These are phyloP conservation scores for Coenonympha glycerion DNA, from an alignment of 2,888 invertebrate species.

Conservation along the genomic window DNA sequence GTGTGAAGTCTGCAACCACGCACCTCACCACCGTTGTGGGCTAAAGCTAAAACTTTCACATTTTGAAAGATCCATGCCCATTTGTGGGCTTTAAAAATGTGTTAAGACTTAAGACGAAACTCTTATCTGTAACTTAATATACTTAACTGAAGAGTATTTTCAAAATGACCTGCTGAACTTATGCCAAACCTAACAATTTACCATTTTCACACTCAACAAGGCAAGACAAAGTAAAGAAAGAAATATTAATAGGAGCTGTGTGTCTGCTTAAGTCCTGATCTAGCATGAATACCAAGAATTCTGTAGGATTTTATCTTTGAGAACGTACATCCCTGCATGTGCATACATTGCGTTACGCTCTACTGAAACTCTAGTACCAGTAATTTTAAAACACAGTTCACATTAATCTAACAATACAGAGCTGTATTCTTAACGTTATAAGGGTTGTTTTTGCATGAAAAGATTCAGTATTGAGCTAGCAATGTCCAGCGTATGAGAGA, in stretches of 20 bases:
- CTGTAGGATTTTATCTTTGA: conserved; percentile 31
- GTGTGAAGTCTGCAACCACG: too few relatives aligned
- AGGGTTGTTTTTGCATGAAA: conserved; percentile 31
- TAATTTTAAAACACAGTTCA: conserved; percentile 33
- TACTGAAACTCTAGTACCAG: conserved; percentile 39
- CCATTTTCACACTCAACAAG: conserved; percentile 5
- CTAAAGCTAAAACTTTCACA: too few relatives aligned
- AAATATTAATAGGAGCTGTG: conserved; percentile 11
- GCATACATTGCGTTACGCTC: conserved; percentile 44
- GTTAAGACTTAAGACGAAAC: too few relatives aligned
- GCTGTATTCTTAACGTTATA: conserved; percentile 22
- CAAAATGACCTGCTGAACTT: too few relatives aligned
- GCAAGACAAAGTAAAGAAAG: neutral
- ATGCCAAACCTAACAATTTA: neutral
- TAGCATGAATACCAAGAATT: conserved; percentile 20
- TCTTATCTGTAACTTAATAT: too few relatives aligned
- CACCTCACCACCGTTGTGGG: too few relatives aligned
- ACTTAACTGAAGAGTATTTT: too few relatives aligned
- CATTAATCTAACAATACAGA: conserved; percentile 23
- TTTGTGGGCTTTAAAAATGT: too few relatives aligned
- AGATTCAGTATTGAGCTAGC: conserved; percentile 54
- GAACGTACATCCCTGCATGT: conserved; percentile 34
- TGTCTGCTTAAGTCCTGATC: conserved; percentile 14
- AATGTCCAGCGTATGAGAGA: conserved; percentile 62
- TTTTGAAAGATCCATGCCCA: too few relatives aligned